Percentiles rank a stretch among this genome's conserved stretches.
Conservation (phyloP, 1,140 invertebrate genomes). For the Lasioglossum baleicum region DNA sequence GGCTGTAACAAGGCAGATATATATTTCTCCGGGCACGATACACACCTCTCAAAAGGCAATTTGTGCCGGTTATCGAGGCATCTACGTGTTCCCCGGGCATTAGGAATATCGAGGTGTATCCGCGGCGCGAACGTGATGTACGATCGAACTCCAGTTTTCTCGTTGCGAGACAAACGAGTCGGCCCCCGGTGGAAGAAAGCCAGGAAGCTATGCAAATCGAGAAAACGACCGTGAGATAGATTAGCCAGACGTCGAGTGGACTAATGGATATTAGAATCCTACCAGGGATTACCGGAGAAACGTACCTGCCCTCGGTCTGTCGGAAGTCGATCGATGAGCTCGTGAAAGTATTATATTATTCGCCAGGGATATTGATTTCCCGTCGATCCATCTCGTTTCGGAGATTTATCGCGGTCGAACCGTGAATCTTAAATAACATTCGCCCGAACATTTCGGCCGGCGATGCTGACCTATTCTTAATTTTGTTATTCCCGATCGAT, state of each 20-base stretch:
- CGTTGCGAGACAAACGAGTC: constrained; percentile 49
- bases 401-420: not conserved
- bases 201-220: constrained; percentile 61
- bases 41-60: constrained; percentile 40
- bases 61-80: constrained; percentile 49
- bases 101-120: constrained; percentile 24
- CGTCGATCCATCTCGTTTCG: not conserved
- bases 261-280: constrained; percentile 63
- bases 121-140: constrained; percentile 40
- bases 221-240: constrained; percentile 54
- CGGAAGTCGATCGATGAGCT: not conserved
- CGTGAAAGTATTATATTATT: constrained; percentile 9
- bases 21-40: not conserved
- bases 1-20: not conserved
- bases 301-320: not conserved
- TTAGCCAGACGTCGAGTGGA: constrained; percentile 56
- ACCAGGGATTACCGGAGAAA: constrained; percentile 34
- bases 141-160: constrained; percentile 52
- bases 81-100: constrained; percentile 42
- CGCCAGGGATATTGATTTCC: not conserved
- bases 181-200: constrained; percentile 47
- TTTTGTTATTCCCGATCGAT: too few relatives aligned
- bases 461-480: not conserved
- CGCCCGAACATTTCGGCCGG: not conserved
- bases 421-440: not conserved